Base-by-base conservation (phyloP, 2,113 vertebrate species). In the Channa maculata region DNA sequence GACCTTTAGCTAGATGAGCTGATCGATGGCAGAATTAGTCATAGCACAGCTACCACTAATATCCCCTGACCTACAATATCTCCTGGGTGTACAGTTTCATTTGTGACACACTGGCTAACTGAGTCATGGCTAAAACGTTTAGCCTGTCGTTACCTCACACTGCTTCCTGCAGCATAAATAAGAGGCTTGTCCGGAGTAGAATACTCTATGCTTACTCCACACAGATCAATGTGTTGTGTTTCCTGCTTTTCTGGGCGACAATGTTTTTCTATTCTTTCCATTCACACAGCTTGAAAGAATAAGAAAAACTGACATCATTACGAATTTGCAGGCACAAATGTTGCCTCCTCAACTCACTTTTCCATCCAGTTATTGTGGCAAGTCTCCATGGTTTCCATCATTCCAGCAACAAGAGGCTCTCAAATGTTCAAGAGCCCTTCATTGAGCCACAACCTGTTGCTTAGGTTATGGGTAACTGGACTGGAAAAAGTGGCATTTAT, bases 381-480 rank as follows among this genome's bases (percentile, higher is more conserved):
- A 5, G 6, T 75, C 38, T 68, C 60, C 53, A 67, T 5, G 50
- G 6, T 62, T 72, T 77, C 48, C 46, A 71, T 77, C 24, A 43
- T 75, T 75, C 34, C 74, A 60, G 51, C 68, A 62, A 71, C 5
- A 37, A 75, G 60, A 66, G 63, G 14, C 60, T 61, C 52, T 74
- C 38, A 36, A 59, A 51, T 46, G 53, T 50, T 65, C 14, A 46
- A 66, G 65, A 39, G 57, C 14, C 46, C 52, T 48, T 39, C 8
- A 72, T 74, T 80, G 54, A 69, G 54, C 58, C 45, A 12, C 78
- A 75, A 76, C 81, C 81, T 79, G 81, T 80, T 83, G 79, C 76
- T 82, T 39, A 55, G 71, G 71, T 45, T 58, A 52, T 69, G 54
- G 52, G n/a, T 49, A 53, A 79, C 57, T 78, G 76, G 59, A 70